These are phyloP conservation scores for Drosophila melanica DNA, from an alignment of 1,140 invertebrate species.

Conservation along the genomic window DNA sequence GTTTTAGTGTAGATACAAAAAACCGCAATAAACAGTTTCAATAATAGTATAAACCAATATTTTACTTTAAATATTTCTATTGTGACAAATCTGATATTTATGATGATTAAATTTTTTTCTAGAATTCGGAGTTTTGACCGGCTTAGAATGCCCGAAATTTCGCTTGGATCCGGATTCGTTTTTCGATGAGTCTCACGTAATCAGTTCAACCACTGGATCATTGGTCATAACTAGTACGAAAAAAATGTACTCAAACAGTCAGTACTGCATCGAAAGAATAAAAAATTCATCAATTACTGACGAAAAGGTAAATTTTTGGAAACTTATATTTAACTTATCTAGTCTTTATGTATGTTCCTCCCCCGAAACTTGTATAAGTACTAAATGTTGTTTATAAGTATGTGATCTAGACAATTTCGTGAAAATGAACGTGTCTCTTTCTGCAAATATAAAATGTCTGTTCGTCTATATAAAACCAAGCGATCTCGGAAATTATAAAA, in stretches of 20 bases:
- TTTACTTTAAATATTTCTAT: too few relatives aligned
- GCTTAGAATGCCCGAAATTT: conserved; percentile 72
- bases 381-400: too few relatives aligned
- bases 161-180: conserved; percentile 70
- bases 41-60: too few relatives aligned
- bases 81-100: too few relatives aligned
- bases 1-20: too few relatives aligned
- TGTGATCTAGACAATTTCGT: too few relatives aligned
- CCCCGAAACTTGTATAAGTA: too few relatives aligned
- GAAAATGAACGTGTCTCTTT: too few relatives aligned
- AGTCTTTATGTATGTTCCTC: neutral
- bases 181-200: conserved; percentile 63
- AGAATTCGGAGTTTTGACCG: conserved; percentile 66
- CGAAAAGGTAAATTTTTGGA: conserved; percentile 63
- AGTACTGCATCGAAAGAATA: conserved; percentile 75
- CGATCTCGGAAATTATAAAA: too few relatives aligned
- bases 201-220: conserved; percentile 63
- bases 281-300: conserved; percentile 39
- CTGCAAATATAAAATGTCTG: too few relatives aligned
- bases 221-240: conserved; percentile 52
- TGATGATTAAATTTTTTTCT: conserved; percentile 12
- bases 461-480: too few relatives aligned
- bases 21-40: too few relatives aligned
- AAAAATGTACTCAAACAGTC: conserved; percentile 64
- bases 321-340: neutral